Percentiles rank a stretch among this genome's conserved stretches.
Evolutionary conservation across 2,888 invertebrate genomes (phyloP).

Genomic region (Stenoptilia bipunctidactyla): DNA sequence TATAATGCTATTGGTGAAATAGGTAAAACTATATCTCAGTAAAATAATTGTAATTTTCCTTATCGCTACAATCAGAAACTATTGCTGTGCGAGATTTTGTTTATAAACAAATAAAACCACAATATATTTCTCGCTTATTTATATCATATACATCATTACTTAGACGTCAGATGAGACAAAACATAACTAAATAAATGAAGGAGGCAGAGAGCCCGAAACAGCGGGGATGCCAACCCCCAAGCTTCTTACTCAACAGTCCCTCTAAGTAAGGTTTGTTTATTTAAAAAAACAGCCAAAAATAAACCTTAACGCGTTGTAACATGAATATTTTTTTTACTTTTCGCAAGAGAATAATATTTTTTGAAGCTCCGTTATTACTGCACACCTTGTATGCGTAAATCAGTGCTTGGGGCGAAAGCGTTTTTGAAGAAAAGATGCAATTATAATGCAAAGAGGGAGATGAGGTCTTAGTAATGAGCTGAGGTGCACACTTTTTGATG

Average conservation of each 20-base stretch:
- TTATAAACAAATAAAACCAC: too few species aligned
- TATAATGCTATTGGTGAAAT: too few species aligned
- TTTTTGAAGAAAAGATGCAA: conserved; percentile 66
- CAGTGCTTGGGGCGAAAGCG: conserved; percentile 56
- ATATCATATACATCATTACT: conserved; percentile 32
- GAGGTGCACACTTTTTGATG: too few species aligned
- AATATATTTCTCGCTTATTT: too few species aligned
- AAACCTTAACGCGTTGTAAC: not conserved
- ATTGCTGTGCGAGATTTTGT: too few species aligned
- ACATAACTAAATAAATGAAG: conserved; percentile 70
- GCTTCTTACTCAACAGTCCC: conserved; percentile 62
- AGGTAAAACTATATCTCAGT: too few species aligned
- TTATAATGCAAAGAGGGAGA: conserved; percentile 59
- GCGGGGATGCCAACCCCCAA: conserved; percentile 56
- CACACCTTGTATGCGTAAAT: conserved; percentile 72
- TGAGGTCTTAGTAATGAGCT: conserved; percentile 21
- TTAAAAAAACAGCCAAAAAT: conserved; percentile 4
- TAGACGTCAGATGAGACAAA: conserved; percentile 52
- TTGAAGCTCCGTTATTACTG: conserved; percentile 62
- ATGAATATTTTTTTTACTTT: not conserved
- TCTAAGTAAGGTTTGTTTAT: conserved; percentile 46
- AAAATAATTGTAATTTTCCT: too few species aligned
- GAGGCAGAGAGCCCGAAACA: conserved; percentile 45
- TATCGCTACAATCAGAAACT: too few species aligned
- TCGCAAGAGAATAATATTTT: conserved; percentile 47